Base-by-base conservation (phyloP, 2,888 invertebrate genomes). In the Oasisia sp. region DNA sequence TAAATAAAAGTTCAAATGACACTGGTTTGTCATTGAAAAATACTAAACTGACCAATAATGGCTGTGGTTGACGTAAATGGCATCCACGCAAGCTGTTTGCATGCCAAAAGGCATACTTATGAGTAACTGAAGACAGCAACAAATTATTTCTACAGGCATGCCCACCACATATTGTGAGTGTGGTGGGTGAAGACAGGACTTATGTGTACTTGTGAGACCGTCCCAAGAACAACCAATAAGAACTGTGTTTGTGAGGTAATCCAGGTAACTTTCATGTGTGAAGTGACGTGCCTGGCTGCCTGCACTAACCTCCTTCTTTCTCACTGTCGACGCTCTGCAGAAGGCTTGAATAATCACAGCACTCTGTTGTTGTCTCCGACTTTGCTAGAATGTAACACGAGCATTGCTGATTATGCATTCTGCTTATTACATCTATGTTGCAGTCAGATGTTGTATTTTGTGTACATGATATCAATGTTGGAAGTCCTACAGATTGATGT, bases 281-380 rank as follows among this genome's bases (percentile, higher is more conserved):
- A 91, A 45, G n/a, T 27, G 56, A 92, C 12, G n/a, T 90, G 32
- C n/a, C 27, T 12, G 7, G 32, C 44, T 19, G 32, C 5, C 32
- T 11, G 12, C 32, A 92, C 93, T 91, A 94, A 96, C 96, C 94
- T 94, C 94, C 94, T 92, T 93, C 92, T 94, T 95, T 91, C 96
- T 94, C 38, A 94, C 94, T 91, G 92, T 93, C 93, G 94, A 94
- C 19, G 95, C 95, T 93, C 96, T 94, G 93, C 93, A 96, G 32
- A 94, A 94, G 32, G 95, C 94, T 96, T 99, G 99, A 93, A 99
- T 97, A 95, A 98, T 97, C 94, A 98, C 97, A 27, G 98, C 97
- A 95, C 98, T 98, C 94, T 97, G 97, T 58, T 98, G 97, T 95
- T 97, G 97, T 94, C 97, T 97, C 93, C 98, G 97, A 94, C 97